phyloP scores from a whole-genome alignment of 2,113 vertebrate genomes.

The Regulus satrapa region DNA sequence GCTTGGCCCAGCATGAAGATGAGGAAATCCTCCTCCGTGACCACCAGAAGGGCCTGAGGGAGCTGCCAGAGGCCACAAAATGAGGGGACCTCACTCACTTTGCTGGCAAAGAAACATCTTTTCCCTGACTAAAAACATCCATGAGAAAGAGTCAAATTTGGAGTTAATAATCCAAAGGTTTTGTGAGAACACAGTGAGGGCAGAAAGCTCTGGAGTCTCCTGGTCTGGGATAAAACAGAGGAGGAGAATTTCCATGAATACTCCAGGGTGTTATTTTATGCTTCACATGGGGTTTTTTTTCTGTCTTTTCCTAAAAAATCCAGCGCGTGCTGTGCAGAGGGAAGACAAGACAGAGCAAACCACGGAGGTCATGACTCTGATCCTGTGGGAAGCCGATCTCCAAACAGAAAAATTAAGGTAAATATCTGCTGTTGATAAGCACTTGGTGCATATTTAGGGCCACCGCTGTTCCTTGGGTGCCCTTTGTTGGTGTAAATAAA shows the following conservation, averaged over 20 bases:
- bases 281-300: not conserved
- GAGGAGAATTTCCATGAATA: not conserved
- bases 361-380: not conserved
- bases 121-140: not conserved
- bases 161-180: not conserved
- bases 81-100: not conserved
- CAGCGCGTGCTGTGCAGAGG: not conserved
- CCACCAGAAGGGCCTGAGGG: not conserved
- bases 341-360: slow-evolving; percentile 35
- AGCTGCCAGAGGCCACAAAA: not conserved
- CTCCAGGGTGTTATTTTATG: not conserved
- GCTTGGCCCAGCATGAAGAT: accelerated
- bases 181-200: not conserved
- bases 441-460: not conserved
- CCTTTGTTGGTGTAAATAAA: slow-evolving; percentile 21
- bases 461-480: not conserved
- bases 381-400: slow-evolving; percentile 11
- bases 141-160: not conserved
- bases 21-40: not conserved
- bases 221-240: not conserved
- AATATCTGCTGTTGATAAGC: slow-evolving; percentile 35
- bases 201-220: not conserved
- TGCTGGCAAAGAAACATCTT: not conserved
- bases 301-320: not conserved
- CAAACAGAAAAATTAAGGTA: slow-evolving; percentile 13